Base-by-base conservation (phyloP, 35 echinoderm and acorn worm species). In the Stichopus chloronotus region DNA sequence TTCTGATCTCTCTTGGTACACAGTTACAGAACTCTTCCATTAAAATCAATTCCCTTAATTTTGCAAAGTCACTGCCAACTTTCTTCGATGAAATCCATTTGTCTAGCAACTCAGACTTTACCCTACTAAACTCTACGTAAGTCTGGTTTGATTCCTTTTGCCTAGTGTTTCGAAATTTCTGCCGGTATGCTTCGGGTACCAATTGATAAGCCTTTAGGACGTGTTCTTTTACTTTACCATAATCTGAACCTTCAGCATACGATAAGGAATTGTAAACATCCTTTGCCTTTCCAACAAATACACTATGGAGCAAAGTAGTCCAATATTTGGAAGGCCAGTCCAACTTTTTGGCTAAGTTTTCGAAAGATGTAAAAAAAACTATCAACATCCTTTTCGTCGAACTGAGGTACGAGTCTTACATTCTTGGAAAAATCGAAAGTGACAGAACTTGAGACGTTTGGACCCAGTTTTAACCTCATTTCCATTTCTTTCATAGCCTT, bases 141-240 rank as follows among this genome's bases (percentile, higher is more conserved):
- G 93, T 96, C 55, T 94, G 81, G 4, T 61, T 88, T 14, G 8
- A 59, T 5, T 11, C 58, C 52, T 91, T 76, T 59, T 91, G 91
- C 53, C 84, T 87, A 7, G 43, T 20, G n/a, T 92, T 79, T 10
- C 93, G 12, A 60, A 96, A 96, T 8, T 91, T 93, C 59, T 96
- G 83, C 5, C 95, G 57, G 74, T 96, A 96, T 0, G 93, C 93
- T 69, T 94, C 95, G 9, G 95, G 95, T 23, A 94, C 95, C 5
- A 94, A 82, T 58, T 94, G 59, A 89, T 96, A 94, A 4, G 95
- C 82, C 57, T 91, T 94, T 14, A 94, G 17, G 20, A 96, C 76
- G 0, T 76, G 60, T 20, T 72, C 57, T 58, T 94, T 96, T 7
- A 94, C 95, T 63, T 12, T 84, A 3, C 92, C 90, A 88, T 96